phyloP scores from a whole-genome alignment of 2,113 vertebrate species.

The Callocephalon fimbriatum region DNA sequence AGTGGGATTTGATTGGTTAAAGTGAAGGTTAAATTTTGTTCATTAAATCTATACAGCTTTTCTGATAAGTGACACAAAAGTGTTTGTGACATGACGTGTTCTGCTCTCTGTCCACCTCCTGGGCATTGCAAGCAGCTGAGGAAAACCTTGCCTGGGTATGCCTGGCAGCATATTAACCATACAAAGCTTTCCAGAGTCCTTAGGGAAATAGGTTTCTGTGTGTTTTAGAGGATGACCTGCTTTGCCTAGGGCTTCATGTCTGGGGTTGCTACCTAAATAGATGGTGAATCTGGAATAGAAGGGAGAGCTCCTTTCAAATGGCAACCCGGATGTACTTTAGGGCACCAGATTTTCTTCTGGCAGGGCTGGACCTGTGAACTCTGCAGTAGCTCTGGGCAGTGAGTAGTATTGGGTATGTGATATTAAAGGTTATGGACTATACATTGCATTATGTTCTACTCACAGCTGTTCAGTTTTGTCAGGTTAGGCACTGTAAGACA shows the following conservation, averaged over 20 bases:
- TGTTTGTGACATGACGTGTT: conserved; percentile 26
- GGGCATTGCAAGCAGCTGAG: conserved; percentile 42
- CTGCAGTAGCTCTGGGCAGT: neutral
- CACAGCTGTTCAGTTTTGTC: neutral
- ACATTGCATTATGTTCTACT: neutral
- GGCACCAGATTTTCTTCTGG: neutral
- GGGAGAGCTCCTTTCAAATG: neutral
- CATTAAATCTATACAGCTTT: neutral
- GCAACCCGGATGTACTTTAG: neutral
- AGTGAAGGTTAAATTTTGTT: neutral
- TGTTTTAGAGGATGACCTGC: conserved; percentile 49
- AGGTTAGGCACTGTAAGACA: neutral
- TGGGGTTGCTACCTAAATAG: neutral
- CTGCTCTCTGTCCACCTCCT: conserved; percentile 37
- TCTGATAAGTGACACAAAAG: neutral
- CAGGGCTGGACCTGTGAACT: neutral
- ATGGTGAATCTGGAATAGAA: neutral
- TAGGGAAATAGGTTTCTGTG: conserved; percentile 3
- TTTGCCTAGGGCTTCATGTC: conserved; percentile 46
- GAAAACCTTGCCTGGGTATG: conserved; percentile 34
- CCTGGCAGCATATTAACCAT: conserved; percentile 33
- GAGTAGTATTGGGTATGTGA: neutral
- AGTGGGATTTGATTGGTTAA: neutral
- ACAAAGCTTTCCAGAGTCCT: conserved; percentile 13
- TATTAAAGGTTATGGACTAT: neutral